phyloP scores from a whole-genome alignment of 2,797 vertebrate genomes.

The Cirrhinus molitorella region DNA sequence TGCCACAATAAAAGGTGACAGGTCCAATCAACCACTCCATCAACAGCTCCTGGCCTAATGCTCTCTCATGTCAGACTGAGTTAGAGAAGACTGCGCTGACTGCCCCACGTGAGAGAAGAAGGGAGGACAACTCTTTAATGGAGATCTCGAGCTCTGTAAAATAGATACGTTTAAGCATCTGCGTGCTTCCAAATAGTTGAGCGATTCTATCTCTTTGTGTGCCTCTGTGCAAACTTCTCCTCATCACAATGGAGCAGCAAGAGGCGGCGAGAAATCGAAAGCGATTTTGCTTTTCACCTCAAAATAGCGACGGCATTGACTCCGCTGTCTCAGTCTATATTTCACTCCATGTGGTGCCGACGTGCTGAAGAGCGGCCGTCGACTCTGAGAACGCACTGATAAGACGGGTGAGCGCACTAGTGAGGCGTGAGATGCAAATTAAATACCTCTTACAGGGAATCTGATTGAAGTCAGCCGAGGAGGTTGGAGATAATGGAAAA shows the following conservation, averaged over 20 bases:
- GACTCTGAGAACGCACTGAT: slow-evolving; percentile 67
- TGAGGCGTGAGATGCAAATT: slow-evolving; percentile 78
- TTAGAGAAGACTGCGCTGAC: slow-evolving; percentile 62
- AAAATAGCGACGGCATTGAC: slow-evolving; percentile 66
- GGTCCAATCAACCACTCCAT: slow-evolving; percentile 74
- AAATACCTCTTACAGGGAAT: slow-evolving; percentile 74
- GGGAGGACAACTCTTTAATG: slow-evolving; percentile 45
- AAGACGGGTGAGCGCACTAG: slow-evolving; percentile 65
- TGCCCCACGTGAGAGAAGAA: slow-evolving; percentile 55
- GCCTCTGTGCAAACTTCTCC: slow-evolving; percentile 60
- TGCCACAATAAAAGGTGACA: slow-evolving; percentile 76
- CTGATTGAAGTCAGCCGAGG: slow-evolving; percentile 70
- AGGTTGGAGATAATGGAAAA: not conserved
- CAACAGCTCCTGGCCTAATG: slow-evolving; percentile 75
- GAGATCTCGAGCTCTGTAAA: slow-evolving; percentile 65
- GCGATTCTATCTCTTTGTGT: slow-evolving; percentile 70
- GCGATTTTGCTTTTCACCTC: slow-evolving; percentile 63
- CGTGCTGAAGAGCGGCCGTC: not conserved
- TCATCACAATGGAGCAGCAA: slow-evolving; percentile 54
- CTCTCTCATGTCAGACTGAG: slow-evolving; percentile 78
- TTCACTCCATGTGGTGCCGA: slow-evolving; percentile 61
- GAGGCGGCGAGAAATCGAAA: slow-evolving; percentile 66
- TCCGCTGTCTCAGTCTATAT: slow-evolving; percentile 61
- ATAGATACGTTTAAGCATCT: slow-evolving; percentile 54
- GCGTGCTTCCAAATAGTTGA: slow-evolving; percentile 66